Conservation (phyloP, 2,888 invertebrate genomes). For the Philereme transversata region DNA sequence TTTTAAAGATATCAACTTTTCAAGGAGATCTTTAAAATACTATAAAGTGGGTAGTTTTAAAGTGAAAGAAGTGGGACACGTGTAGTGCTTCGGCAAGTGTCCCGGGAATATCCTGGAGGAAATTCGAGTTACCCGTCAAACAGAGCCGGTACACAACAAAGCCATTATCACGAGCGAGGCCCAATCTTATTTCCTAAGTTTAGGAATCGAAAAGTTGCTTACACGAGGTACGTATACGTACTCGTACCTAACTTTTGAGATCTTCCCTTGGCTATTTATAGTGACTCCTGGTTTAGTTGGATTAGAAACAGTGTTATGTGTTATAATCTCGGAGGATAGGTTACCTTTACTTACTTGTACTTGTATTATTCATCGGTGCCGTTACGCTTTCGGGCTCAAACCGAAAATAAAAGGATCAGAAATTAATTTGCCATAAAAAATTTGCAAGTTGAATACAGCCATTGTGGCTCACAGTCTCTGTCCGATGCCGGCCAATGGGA, state of each 20-base stretch:
- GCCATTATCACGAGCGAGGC: conserved; percentile 66
- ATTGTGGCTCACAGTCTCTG: conserved; percentile 8
- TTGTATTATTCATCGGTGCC: background rate
- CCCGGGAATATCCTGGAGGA: conserved; percentile 60
- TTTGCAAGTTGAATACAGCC: background rate
- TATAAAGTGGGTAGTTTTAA: conserved; percentile 41
- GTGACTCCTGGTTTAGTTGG: conserved; percentile 8
- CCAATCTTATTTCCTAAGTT: conserved; percentile 68
- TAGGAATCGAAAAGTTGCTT: conserved; percentile 58
- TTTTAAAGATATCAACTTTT: background rate
- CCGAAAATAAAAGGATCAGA: conserved; percentile 8
- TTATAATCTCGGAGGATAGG: conserved; percentile 10
- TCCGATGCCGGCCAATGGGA: conserved; percentile 20
- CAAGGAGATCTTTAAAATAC: conserved; percentile 17
- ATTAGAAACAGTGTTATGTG: conserved; percentile 9
- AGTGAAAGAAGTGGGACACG: conserved; percentile 49
- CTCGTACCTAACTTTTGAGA: conserved; percentile 19
- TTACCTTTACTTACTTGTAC: background rate
- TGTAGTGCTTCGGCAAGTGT: conserved; percentile 57
- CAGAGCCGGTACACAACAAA: conserved; percentile 71
- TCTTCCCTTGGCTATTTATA: conserved; percentile 17
- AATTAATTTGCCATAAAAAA: conserved; percentile 17
- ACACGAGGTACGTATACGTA: conserved; percentile 38
- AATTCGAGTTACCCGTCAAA: conserved; percentile 64
- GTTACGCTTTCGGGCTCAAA: background rate